Evolutionary conservation across 2,797 vertebrate species (phyloP).

Genomic region (Melanotaenia nigrans): DNA sequence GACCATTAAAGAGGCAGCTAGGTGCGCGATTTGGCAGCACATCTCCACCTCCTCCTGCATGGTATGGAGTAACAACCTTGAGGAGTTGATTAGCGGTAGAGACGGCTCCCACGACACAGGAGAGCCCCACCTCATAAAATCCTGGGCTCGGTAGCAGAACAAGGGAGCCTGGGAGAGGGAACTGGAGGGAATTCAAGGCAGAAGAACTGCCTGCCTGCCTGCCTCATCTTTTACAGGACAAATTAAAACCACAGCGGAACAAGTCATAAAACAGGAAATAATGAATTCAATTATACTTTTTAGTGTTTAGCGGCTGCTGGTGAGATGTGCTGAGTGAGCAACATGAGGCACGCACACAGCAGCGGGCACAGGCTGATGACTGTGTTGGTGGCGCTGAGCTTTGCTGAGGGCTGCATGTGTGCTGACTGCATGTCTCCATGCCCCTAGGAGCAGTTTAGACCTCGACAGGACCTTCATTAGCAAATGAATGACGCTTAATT

Average conservation of each 20-base stretch:
- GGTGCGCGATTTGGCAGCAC: constrained; percentile 68
- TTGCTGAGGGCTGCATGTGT: constrained; percentile 71
- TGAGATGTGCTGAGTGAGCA: constrained; percentile 84
- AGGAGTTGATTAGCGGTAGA: constrained; percentile 81
- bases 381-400: constrained; percentile 73
- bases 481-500: constrained; percentile 86
- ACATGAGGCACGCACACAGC: constrained; percentile 61
- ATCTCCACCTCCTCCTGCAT: constrained; percentile 58
- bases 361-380: constrained; percentile 72
- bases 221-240: constrained; percentile 84
- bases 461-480: constrained; percentile 83
- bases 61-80: constrained; percentile 77
- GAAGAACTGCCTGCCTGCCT: constrained; percentile 70
- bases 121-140: constrained; percentile 81
- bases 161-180: constrained; percentile 59
- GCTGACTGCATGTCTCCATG: constrained; percentile 76
- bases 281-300: constrained; percentile 88
- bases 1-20: constrained; percentile 73
- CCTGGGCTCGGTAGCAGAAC: constrained; percentile 65
- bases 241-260: constrained; percentile 85
- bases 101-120: constrained; percentile 77
- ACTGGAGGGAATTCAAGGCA: constrained; percentile 69
- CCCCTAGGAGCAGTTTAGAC: constrained; percentile 81
- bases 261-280: constrained; percentile 86
- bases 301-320: constrained; percentile 80